A percentile compares a stretch with the other conserved stretches of the same genome.
Conservation (phyloP, 2,888 invertebrate species). For the Apamea monoglypha region DNA sequence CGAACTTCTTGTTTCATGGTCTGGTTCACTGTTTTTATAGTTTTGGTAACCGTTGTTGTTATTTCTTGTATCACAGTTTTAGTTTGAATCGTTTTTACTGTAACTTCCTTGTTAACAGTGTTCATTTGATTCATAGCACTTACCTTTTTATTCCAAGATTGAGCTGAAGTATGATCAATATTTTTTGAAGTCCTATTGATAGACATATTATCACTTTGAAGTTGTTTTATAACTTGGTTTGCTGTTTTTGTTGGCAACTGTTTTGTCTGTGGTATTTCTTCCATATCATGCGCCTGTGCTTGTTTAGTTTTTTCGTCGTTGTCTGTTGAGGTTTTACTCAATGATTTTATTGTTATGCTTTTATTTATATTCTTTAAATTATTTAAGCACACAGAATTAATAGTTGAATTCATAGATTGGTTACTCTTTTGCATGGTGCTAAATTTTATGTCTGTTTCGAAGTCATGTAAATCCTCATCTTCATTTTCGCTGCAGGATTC, state of each 20-base stretch:
- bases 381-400: slow-evolving; percentile 70
- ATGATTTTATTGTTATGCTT: slow-evolving; percentile 75
- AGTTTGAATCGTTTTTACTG: slow-evolving; percentile 85
- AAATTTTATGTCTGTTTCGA: slow-evolving; percentile 74
- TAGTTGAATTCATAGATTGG: slow-evolving; percentile 56
- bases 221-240: slow-evolving; percentile 66
- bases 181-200: slow-evolving; percentile 57
- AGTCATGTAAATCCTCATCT: slow-evolving; percentile 71
- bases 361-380: slow-evolving; percentile 78
- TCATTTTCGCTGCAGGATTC: slow-evolving; percentile 73
- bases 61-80: slow-evolving; percentile 87
- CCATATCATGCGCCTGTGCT: slow-evolving; percentile 55
- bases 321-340: slow-evolving; percentile 59
- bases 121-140: slow-evolving; percentile 78
- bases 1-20: slow-evolving; percentile 82
- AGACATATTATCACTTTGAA: slow-evolving; percentile 58
- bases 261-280: slow-evolving; percentile 65
- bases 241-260: slow-evolving; percentile 73
- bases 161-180: slow-evolving; percentile 59
- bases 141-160: slow-evolving; percentile 73
- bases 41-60: slow-evolving; percentile 88
- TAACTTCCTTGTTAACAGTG: slow-evolving; percentile 83
- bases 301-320: slow-evolving; percentile 49
- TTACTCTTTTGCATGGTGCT: slow-evolving; percentile 69
- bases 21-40: slow-evolving; percentile 86